Evolutionary conservation across 2,113 vertebrate species (phyloP).

Genomic region (Balaeniceps rex): DNA sequence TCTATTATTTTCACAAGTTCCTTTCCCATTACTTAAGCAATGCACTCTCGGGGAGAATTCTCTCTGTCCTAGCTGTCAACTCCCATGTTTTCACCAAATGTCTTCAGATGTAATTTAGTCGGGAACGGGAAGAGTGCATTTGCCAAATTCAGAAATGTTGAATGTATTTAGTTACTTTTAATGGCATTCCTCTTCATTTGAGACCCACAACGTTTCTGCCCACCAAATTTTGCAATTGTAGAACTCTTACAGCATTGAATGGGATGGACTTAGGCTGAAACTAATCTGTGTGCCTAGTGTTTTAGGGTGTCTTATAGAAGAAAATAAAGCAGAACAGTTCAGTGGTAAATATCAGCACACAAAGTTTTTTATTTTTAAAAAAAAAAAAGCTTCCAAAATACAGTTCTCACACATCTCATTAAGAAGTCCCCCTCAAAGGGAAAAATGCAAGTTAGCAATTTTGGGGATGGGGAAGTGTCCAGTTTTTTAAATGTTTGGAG

Average conservation of each 20-base stretch:
- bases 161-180: slow-evolving; percentile 14
- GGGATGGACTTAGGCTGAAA: background rate
- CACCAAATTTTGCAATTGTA: background rate
- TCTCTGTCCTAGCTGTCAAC: background rate
- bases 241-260: background rate
- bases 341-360: background rate
- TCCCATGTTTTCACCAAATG: background rate
- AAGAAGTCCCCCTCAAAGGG: background rate
- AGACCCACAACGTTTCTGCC: background rate
- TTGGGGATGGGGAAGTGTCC: background rate
- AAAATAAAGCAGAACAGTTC: background rate
- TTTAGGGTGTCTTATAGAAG: background rate
- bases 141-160: slow-evolving; percentile 6
- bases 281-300: background rate
- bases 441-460: background rate
- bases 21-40: slow-evolving; percentile 11
- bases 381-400: background rate
- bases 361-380: background rate
- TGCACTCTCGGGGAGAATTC: background rate
- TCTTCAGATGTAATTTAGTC: background rate
- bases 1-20: slow-evolving; percentile 35
- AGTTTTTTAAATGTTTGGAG: background rate
- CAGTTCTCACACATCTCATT: background rate
- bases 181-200: background rate
- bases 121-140: background rate